Evolutionary conservation across 2,797 vertebrate species (phyloP), one percentile per base, ranked within the genome.

Genomic region (Myoxocephalus aenaeus): DNA sequence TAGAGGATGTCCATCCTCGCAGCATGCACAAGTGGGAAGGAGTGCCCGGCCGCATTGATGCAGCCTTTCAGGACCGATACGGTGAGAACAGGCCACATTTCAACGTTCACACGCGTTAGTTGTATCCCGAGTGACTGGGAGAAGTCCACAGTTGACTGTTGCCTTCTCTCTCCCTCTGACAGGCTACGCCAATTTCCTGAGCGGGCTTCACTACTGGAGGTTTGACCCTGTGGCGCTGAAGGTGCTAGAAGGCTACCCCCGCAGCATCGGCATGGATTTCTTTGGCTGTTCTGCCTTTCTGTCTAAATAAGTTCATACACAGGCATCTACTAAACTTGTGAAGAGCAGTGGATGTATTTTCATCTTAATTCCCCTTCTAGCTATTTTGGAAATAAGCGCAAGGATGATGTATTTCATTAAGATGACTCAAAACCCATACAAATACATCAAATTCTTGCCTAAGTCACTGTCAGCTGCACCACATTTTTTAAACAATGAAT

Each of bases 191-290:
- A 87, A 87, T 42, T 91, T 91, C 89, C 91, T 97, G 71, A 95
- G 92, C 0, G 96, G 96, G 17, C 89, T 8, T 65, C 87, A 95
- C 53, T 97, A 97, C 80, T 97, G 96, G 96, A 97, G 96, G 91
- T 96, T 97, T 7, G 96, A 97, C 54, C 96, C 96, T 0, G 89
- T 95, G 65, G 92, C 92, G 14, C 79, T 95, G 79, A 95, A 94
- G 65, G 94, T 95, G 76, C 73, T 97, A 44, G 94, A 96, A 25
- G 96, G 96, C 17, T 97, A 96, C 80, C 97, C 97, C 3, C 96
- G 96, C 48, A 93, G 86, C 36, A 92, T 97, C 46, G 95, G 96
- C 68, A 89, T 89, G 11, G 96, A 97, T 80, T 92, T 90, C 79
- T 92, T 92, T 40, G 83, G 87, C 58, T 92, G 89, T 53, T 75